Base-by-base conservation (phyloP, 2,888 invertebrate species). In the Alitta virens region DNA sequence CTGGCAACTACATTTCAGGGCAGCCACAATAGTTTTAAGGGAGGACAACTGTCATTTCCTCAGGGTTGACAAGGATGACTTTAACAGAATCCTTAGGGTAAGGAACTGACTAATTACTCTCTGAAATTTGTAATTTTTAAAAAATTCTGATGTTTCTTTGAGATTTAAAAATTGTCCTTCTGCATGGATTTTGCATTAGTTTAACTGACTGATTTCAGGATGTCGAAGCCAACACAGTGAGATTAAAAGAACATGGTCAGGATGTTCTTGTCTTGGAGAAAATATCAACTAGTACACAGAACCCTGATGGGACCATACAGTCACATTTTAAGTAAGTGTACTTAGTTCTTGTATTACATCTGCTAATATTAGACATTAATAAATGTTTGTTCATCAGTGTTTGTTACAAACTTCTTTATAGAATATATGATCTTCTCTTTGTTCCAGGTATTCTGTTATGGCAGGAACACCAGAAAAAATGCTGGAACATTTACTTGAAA, bases 171-270 rank as follows among this genome's bases (percentile, higher is more conserved):
- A n/a, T n/a, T n/a, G n/a, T n/a, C n/a, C n/a, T n/a, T n/a, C n/a
- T n/a, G n/a, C n/a, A n/a, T n/a, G n/a, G n/a, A n/a, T n/a, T n/a
- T n/a, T n/a, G n/a, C n/a, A n/a, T n/a, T n/a, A n/a, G n/a, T n/a
- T 7, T 12, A 33, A 33, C 33, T 33, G 7, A 33, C 25, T 18
- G 1, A 52, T 68, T 80, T 2, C 74, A 84, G 75, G 91, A 92
- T 83, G 91, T 91, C 42, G 92, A 92, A 82, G 91, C 91, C n/a
- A 92, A 92, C 79, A 92, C 91, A 42, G 89, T 92, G 53, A 84
- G 91, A 55, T 84, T 92, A 71, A 91, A 91, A 80, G 91, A 92
- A 78, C 91, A 91, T 75, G 91, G 90, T 49, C 88, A 89, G 75
- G 91, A 91, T 84, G 91, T 92, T 46, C 83, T 92, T 71, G 88